These are phyloP conservation scores for Drosophila pallidifrons DNA, from an alignment of 1,140 invertebrate genomes.

Conservation along the genomic window DNA sequence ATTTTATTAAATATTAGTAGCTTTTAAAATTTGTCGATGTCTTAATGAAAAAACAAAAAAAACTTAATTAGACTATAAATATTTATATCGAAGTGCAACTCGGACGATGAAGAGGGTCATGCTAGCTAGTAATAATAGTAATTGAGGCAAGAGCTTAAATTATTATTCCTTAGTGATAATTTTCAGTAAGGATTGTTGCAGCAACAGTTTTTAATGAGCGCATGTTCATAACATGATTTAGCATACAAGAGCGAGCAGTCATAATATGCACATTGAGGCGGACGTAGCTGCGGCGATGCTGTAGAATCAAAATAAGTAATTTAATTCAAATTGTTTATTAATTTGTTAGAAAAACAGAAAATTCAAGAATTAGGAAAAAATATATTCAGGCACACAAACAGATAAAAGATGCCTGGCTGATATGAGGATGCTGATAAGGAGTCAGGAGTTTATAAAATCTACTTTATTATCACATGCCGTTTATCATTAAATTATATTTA, in stretches of 20 bases:
- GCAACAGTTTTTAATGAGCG: slow-evolving; percentile 90
- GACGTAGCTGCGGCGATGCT: slow-evolving; percentile 61
- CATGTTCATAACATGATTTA: slow-evolving; percentile 90
- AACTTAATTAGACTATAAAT: too few relatives aligned
- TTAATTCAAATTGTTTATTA: slow-evolving; percentile 14
- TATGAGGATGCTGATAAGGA: too few relatives aligned
- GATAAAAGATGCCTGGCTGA: too few relatives aligned
- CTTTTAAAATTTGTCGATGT: too few relatives aligned
- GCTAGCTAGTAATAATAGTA: too few relatives aligned
- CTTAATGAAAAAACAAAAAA: too few relatives aligned
- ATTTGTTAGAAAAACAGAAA: not conserved
- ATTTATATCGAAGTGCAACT: too few relatives aligned
- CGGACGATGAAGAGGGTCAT: too few relatives aligned
- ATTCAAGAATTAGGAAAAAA: not conserved
- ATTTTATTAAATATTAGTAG: too few relatives aligned
- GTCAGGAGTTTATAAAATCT: too few relatives aligned
- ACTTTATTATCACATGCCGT: too few relatives aligned
- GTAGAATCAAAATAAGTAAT: slow-evolving; percentile 25
- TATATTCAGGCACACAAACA: not conserved
- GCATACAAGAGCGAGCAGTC: slow-evolving; percentile 91
- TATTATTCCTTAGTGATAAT: not conserved
- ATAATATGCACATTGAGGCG: slow-evolving; percentile 88
- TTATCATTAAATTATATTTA: too few relatives aligned
- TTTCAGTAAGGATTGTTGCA: slow-evolving; percentile 86
- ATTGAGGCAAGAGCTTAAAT: not conserved